Conservation (phyloP, 2,888 invertebrate genomes). For the Philaethria dido region DNA sequence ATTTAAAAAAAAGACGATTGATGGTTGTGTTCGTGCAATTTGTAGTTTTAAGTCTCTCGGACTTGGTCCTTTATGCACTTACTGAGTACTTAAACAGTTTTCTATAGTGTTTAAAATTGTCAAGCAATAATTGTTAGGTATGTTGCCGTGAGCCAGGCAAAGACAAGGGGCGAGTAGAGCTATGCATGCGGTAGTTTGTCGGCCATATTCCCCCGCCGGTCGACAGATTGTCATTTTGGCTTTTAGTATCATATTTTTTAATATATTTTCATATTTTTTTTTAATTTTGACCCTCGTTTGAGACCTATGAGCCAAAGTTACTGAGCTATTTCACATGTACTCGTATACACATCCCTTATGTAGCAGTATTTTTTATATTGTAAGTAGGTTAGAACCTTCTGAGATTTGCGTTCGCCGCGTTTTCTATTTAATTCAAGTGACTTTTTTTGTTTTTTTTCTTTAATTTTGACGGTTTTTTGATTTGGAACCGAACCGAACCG, state of each 20-base stretch:
- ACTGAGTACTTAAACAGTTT: constrained; percentile 42
- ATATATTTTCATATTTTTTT: constrained; percentile 28
- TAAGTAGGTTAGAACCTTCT: constrained; percentile 78
- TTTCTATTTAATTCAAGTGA: constrained; percentile 41
- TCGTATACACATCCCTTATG: constrained; percentile 72
- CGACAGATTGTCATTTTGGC: constrained; percentile 66
- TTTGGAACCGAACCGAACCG: constrained; percentile 26
- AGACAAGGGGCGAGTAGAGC: constrained; percentile 66
- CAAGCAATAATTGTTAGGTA: constrained; percentile 27
- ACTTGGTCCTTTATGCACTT: constrained; percentile 59
- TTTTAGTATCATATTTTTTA: constrained; percentile 54
- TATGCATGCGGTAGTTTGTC: constrained; percentile 78
- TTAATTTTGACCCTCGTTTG: constrained; percentile 17
- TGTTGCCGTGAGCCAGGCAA: constrained; percentile 52
- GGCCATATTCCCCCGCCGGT: constrained; percentile 64
- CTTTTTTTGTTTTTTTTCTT: constrained; percentile 17
- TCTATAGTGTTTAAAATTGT: constrained; percentile 21
- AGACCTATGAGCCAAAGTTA: constrained; percentile 64
- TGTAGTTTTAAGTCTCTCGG: constrained; percentile 70
- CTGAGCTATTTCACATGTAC: constrained; percentile 75
- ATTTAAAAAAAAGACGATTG: constrained; percentile 65
- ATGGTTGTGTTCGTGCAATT: constrained; percentile 83
- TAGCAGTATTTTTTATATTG: constrained; percentile 76
- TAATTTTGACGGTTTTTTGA: constrained; percentile 8
- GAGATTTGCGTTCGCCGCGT: constrained; percentile 60